Evolutionary conservation across 2,888 invertebrate genomes (phyloP).

Genomic region (Corbicula japonica): DNA sequence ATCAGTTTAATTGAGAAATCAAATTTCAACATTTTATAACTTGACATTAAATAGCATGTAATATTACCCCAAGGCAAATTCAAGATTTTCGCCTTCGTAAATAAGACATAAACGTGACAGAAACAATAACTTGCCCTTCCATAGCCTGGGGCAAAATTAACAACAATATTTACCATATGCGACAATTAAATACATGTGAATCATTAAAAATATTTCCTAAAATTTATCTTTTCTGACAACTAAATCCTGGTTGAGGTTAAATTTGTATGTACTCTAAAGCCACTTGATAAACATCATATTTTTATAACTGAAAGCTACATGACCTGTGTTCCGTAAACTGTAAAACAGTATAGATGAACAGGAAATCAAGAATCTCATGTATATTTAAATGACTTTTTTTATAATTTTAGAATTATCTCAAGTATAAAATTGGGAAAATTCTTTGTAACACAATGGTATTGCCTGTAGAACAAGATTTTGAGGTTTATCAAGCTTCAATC

Average conservation of each 20-base stretch:
- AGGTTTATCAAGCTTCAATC: too few relatives aligned
- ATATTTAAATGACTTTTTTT: too few relatives aligned
- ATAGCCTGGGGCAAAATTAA: slow-evolving; percentile 42
- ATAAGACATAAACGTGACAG: slow-evolving; percentile 58
- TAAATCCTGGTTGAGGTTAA: slow-evolving; percentile 34
- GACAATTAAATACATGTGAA: slow-evolving; percentile 28
- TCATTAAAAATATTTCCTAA: slow-evolving; percentile 38
- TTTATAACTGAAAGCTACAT: too few relatives aligned
- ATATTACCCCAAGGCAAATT: slow-evolving; percentile 38
- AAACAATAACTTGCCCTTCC: slow-evolving; percentile 56
- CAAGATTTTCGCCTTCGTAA: slow-evolving; percentile 49
- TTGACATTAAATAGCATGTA: slow-evolving; percentile 48
- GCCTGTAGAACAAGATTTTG: too few relatives aligned
- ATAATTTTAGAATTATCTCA: too few relatives aligned
- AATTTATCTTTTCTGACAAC: slow-evolving; percentile 30
- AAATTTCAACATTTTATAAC: slow-evolving; percentile 46
- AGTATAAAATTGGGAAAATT: too few relatives aligned
- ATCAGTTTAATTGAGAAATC: slow-evolving; percentile 58
- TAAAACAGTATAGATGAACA: too few relatives aligned
- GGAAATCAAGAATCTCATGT: too few relatives aligned
- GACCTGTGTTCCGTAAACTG: too few relatives aligned
- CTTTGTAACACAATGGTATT: too few relatives aligned
- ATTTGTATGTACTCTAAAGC: too few relatives aligned
- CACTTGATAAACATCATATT: too few relatives aligned
- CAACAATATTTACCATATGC: slow-evolving; percentile 22